A percentile compares a stretch with the other conserved stretches of the same genome.
phyloP scores from a whole-genome alignment of 2,888 invertebrate species.

The Drosophila mimica region DNA sequence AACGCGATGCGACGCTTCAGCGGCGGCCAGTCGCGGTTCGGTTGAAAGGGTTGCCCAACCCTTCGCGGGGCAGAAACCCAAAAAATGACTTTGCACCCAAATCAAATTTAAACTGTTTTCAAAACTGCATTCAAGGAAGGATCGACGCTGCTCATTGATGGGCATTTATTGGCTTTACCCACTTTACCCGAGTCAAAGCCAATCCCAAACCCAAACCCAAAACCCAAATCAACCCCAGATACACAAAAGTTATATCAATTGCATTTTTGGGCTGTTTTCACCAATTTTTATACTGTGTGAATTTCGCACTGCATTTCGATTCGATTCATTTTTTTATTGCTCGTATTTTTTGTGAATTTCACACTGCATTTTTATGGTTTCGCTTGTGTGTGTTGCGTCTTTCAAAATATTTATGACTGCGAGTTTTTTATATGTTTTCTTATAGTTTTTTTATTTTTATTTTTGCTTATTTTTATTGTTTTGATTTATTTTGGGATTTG shows the following conservation, averaged over 20 bases:
- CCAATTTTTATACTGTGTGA: slow-evolving; percentile 55
- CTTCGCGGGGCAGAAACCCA: slow-evolving; percentile 11
- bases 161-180: slow-evolving; percentile 75
- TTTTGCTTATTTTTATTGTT: slow-evolving; percentile 51
- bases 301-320: slow-evolving; percentile 56
- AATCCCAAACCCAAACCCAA: slow-evolving; percentile 14
- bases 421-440: slow-evolving; percentile 60
- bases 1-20: slow-evolving; percentile 61
- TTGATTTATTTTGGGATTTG: slow-evolving; percentile 60
- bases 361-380: slow-evolving; percentile 80
- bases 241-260: slow-evolving; percentile 28
- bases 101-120: slow-evolving; percentile 82
- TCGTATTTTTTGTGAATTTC: slow-evolving; percentile 61
- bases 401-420: slow-evolving; percentile 75
- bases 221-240: slow-evolving; percentile 4
- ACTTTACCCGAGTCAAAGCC: slow-evolving; percentile 29
- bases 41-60: slow-evolving; percentile 65
- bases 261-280: slow-evolving; percentile 57
- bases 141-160: slow-evolving; percentile 68
- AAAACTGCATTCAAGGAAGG: slow-evolving; percentile 71
- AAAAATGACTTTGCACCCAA: slow-evolving; percentile 65
- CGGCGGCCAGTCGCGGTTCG: slow-evolving; percentile 65
- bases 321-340: slow-evolving; percentile 24
- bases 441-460: slow-evolving; percentile 15
- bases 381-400: slow-evolving; percentile 30